Percentiles rank a stretch among this genome's conserved stretches.
These are phyloP conservation scores for Valencia hispanica DNA, from an alignment of 2,797 vertebrate species.

Conservation along the genomic window DNA sequence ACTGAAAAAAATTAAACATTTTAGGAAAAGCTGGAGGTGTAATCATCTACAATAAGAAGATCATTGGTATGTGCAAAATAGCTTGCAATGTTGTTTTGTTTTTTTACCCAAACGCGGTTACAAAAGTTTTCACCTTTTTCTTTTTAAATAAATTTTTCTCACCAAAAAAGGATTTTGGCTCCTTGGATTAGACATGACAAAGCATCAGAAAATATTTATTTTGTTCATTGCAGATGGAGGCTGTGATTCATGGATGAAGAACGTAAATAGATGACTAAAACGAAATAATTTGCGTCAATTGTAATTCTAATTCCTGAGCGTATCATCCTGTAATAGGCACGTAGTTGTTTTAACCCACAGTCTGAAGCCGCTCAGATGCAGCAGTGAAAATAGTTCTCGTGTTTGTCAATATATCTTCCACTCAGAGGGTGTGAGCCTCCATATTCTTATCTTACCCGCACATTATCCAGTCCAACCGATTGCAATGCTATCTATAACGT, in stretches of 20 bases:
- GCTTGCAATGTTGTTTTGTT: too few relatives aligned
- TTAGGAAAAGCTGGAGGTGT: background rate
- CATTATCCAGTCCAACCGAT: slow-evolving; percentile 42
- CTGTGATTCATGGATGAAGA: background rate
- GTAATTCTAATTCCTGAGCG: background rate
- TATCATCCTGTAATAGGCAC: background rate
- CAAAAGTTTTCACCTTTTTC: too few relatives aligned
- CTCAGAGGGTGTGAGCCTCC: slow-evolving; percentile 19
- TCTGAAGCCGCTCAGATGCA: slow-evolving; percentile 6
- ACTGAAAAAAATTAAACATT: background rate
- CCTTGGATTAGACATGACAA: background rate
- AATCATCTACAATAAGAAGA: background rate
- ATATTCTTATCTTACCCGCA: slow-evolving; percentile 18
- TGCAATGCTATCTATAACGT: slow-evolving; percentile 54
- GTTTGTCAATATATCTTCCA: slow-evolving; percentile 32
- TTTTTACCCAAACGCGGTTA: too few relatives aligned
- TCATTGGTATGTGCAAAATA: too few relatives aligned
- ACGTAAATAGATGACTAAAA: background rate
- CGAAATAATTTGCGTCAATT: background rate
- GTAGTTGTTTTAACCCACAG: slow-evolving; percentile 13
- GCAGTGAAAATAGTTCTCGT: slow-evolving; percentile 17
- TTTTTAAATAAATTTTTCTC: too few relatives aligned
- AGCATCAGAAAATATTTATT: background rate
- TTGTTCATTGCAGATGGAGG: background rate
- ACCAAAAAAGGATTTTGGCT: background rate